These are phyloP conservation scores for Umimayanthus chanpuru DNA, from an alignment of 92 coral and sea anemone genomes.

Conservation along the genomic window DNA sequence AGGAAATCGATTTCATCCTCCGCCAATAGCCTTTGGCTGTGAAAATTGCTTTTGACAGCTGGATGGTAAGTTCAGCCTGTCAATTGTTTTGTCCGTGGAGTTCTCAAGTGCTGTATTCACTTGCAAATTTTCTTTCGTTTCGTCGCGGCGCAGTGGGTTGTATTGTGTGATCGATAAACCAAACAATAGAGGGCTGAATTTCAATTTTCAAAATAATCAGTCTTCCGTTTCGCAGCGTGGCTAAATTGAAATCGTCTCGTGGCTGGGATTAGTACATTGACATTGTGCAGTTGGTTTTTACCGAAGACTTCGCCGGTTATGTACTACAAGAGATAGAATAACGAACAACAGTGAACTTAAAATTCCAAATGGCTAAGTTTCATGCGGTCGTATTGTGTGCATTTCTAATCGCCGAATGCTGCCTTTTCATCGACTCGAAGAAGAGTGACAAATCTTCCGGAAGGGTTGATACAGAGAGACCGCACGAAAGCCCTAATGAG, in stretches of 20 bases:
- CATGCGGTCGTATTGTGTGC: neutral
- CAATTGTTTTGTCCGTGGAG: slow-evolving; percentile 38
- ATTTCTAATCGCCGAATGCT: neutral
- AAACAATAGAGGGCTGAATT: slow-evolving; percentile 21
- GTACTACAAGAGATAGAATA: neutral
- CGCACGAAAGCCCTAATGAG: neutral
- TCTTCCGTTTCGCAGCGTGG: neutral
- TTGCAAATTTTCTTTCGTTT: slow-evolving; percentile 33
- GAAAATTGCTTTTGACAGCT: slow-evolving; percentile 34
- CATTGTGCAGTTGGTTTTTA: neutral
- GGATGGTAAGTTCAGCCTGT: slow-evolving; percentile 34
- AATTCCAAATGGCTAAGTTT: slow-evolving; percentile 2
- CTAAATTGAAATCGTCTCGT: neutral
- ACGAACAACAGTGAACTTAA: neutral
- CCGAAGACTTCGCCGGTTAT: neutral
- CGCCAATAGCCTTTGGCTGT: slow-evolving; percentile 36
- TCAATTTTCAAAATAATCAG: neutral
- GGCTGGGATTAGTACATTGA: neutral
- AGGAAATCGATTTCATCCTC: neutral
- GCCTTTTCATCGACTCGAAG: slow-evolving; percentile 4
- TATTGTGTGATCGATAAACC: slow-evolving; percentile 27
- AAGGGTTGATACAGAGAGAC: neutral
- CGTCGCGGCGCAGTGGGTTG: slow-evolving; percentile 23
- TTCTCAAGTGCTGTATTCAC: slow-evolving; percentile 28
- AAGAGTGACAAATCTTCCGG: slow-evolving; percentile 20